Evolutionary conservation across 2,888 invertebrate genomes (phyloP).

Genomic region (Epirrita christyi): DNA sequence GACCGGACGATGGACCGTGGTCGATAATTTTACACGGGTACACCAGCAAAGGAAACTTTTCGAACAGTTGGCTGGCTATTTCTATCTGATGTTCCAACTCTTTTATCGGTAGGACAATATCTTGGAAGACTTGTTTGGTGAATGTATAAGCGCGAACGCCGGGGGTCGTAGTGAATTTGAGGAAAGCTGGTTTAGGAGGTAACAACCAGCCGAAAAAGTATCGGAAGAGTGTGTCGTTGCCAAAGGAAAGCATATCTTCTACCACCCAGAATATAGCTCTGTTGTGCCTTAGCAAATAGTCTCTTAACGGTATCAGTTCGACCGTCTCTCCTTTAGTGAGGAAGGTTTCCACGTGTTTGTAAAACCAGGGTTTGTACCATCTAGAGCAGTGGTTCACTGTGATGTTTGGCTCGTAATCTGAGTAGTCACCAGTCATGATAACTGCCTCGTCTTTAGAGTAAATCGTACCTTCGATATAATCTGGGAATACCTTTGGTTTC

Average conservation of each 20-base stretch:
- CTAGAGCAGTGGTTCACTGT: slow-evolving; percentile 83
- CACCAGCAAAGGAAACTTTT: slow-evolving; percentile 87
- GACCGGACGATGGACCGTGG: slow-evolving; percentile 85
- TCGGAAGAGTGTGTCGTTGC: slow-evolving; percentile 87
- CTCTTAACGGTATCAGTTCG: slow-evolving; percentile 86
- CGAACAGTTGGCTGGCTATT: slow-evolving; percentile 84
- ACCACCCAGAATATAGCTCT: slow-evolving; percentile 90
- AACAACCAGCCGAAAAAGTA: slow-evolving; percentile 87
- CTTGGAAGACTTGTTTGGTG: slow-evolving; percentile 89
- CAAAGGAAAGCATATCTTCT: slow-evolving; percentile 89
- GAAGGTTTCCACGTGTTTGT: slow-evolving; percentile 87
- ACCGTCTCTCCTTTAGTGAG: slow-evolving; percentile 79
- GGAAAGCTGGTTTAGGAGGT: slow-evolving; percentile 89
- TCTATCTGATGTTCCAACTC: slow-evolving; percentile 87
- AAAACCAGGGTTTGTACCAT: slow-evolving; percentile 91
- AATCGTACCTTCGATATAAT: slow-evolving; percentile 88
- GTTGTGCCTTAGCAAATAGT: slow-evolving; percentile 87
- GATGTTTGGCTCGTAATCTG: slow-evolving; percentile 81
- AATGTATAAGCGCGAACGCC: slow-evolving; percentile 88
- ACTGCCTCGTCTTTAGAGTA: slow-evolving; percentile 86
- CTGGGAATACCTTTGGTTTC: slow-evolving; percentile 74
- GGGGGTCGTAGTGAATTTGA: slow-evolving; percentile 89
- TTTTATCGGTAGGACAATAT: slow-evolving; percentile 87
- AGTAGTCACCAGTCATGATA: slow-evolving; percentile 87
- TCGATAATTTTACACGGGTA: slow-evolving; percentile 88